These are phyloP conservation scores for Pao palembangensis DNA, from an alignment of 2,113 vertebrate genomes.

Conservation along the genomic window DNA sequence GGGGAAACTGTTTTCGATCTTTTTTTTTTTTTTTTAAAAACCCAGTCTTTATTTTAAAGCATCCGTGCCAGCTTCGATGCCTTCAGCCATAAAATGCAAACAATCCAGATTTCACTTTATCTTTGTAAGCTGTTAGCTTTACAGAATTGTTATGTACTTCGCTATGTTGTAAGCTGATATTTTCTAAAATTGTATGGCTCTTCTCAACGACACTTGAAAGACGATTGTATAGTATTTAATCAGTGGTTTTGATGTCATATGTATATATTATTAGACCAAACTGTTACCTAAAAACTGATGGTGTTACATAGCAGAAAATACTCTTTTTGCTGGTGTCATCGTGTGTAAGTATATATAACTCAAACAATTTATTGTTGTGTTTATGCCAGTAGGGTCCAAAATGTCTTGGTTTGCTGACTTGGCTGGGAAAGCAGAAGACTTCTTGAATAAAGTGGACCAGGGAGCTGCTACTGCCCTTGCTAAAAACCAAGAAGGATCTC, in stretches of 20 bases:
- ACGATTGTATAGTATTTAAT: too few species aligned
- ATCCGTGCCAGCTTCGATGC: too few species aligned
- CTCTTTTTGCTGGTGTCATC: neutral
- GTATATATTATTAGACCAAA: neutral
- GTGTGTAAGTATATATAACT: neutral
- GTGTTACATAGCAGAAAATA: neutral
- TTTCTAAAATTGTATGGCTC: too few species aligned
- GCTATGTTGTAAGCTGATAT: too few species aligned
- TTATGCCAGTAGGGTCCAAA: constrained; percentile 33
- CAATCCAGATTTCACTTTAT: too few species aligned
- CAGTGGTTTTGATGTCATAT: too few species aligned
- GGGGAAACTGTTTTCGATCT: constrained; percentile 14
- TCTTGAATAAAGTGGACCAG: constrained; percentile 94
- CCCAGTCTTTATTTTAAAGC: neutral
- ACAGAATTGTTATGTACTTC: too few species aligned
- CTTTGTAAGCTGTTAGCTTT: too few species aligned
- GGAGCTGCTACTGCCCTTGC: constrained; percentile 90
- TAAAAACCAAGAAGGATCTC: constrained; percentile 56
- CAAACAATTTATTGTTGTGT: neutral
- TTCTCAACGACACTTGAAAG: too few species aligned
- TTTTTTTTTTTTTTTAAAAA: neutral
- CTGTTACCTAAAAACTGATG: neutral
- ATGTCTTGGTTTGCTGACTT: constrained; percentile 97
- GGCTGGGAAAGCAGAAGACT: constrained; percentile 92
- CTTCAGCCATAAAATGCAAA: too few species aligned